Evolutionary conservation across 2,113 vertebrate species (phyloP), one percentile per base, ranked within the genome.

Genomic region (Diglossa brunneiventris): DNA sequence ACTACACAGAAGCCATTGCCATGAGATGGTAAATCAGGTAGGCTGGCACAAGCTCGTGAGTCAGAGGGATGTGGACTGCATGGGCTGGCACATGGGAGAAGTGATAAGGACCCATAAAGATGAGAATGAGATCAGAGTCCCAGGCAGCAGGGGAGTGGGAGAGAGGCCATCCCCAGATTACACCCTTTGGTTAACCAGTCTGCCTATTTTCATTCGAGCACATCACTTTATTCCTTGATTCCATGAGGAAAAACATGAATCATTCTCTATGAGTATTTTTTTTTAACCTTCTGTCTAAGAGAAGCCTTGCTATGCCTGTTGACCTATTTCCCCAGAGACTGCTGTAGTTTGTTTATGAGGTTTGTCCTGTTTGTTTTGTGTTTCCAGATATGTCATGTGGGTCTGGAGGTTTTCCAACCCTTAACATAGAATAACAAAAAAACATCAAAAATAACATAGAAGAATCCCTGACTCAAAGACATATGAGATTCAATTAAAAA

Each of bases 291-390:
- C 37, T 49, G 21, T 58, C 18, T 64, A 35, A 70, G 64, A 88
- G 53, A 73, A 81, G 44, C 37, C 33, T 91, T 73, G n/a, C 79
- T 91, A 67, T 0, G 69, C 70, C 50, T 92, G 46, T 66, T 91
- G 92, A 95, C 67, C 78, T 94, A 64, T 55, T 95, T 95, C 92
- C 64, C 55, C 61, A 83, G 85, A 94, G 87, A 63, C 64, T 49
- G 39, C 61, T 92, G 39, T 68, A 75, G 90, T 95, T 97, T 97
- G 84, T 94, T 95, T 95, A 86, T 88, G 46, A 55, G 41, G 61
- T 96, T 93, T 90, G 63, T 93, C 52, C 47, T 88, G 93, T 96
- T 96, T 97, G 73, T 95, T 96, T 96, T 90, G n/a, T 77, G 72
- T 92, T 96, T 94, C 85, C 79, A 94, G 80, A 86, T 59, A 81